These are phyloP conservation scores for Dynastes maya DNA, from an alignment of 2,888 invertebrate genomes.

Conservation along the genomic window DNA sequence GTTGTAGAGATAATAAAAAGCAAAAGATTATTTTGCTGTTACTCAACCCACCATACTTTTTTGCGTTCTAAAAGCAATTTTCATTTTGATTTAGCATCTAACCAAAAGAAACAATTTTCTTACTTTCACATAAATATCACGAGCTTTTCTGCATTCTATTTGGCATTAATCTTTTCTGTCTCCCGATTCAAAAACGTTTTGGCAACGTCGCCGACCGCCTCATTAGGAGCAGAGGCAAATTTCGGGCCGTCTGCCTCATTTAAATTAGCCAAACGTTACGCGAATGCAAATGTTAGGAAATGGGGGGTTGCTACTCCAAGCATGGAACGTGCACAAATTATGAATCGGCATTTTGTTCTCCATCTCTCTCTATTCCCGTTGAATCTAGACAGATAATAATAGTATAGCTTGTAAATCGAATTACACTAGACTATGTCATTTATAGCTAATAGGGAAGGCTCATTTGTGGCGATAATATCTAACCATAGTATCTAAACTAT, in stretches of 20 bases:
- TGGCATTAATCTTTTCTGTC: no score
- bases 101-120: no score
- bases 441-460: not conserved
- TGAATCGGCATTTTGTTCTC: not conserved
- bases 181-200: no score
- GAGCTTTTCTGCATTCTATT: no score
- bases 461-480: not conserved
- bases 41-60: no score
- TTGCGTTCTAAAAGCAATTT: no score
- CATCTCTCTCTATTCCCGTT: not conserved
- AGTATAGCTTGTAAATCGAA: conserved; percentile 1
- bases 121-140: no score
- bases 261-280: not conserved
- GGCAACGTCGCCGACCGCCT: not conserved
- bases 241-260: not conserved
- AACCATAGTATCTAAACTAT: no score
- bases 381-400: not conserved
- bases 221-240: not conserved
- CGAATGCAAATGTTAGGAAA: conserved; percentile 10
- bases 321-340: not conserved
- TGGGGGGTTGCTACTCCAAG: not conserved
- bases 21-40: no score
- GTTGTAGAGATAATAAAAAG: no score
- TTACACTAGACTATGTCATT: not conserved
- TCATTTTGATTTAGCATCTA: no score